Percentiles rank a stretch among this genome's conserved stretches.
Evolutionary conservation across 2,797 vertebrate genomes (phyloP).

Genomic region (Tinamus major): DNA sequence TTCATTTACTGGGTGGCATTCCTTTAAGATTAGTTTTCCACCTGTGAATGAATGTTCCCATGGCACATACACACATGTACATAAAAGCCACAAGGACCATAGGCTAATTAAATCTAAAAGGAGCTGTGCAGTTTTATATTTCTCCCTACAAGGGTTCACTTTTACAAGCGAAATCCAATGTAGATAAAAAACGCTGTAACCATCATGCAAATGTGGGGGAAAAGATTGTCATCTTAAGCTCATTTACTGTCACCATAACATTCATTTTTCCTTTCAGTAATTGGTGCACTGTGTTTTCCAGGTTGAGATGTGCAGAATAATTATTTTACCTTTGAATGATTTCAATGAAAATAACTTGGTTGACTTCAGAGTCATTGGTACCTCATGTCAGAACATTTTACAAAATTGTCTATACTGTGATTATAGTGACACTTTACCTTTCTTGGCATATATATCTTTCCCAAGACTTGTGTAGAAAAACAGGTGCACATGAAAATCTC

Average conservation of each 20-base stretch:
- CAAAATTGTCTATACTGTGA: background rate
- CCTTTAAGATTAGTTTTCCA: background rate
- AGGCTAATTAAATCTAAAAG: background rate
- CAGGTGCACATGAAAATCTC: background rate
- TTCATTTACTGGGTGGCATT: background rate
- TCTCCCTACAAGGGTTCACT: no score
- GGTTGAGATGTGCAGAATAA: background rate
- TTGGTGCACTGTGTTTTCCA: background rate
- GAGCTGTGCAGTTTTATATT: background rate
- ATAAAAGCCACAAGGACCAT: background rate
- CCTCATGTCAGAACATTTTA: background rate
- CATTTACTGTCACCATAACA: background rate
- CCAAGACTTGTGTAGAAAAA: background rate
- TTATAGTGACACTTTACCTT: background rate
- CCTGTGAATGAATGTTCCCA: background rate
- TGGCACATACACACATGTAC: background rate
- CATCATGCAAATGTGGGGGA: background rate
- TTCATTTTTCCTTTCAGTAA: background rate
- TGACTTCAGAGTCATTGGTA: background rate
- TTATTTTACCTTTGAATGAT: background rate
- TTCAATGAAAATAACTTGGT: background rate
- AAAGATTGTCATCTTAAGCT: background rate
- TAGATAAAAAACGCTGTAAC: background rate
- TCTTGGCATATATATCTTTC: background rate
- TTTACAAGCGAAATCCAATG: no score